These are phyloP conservation scores for Garrulus glandarius DNA, from an alignment of 2,797 vertebrate genomes.

Conservation along the genomic window DNA sequence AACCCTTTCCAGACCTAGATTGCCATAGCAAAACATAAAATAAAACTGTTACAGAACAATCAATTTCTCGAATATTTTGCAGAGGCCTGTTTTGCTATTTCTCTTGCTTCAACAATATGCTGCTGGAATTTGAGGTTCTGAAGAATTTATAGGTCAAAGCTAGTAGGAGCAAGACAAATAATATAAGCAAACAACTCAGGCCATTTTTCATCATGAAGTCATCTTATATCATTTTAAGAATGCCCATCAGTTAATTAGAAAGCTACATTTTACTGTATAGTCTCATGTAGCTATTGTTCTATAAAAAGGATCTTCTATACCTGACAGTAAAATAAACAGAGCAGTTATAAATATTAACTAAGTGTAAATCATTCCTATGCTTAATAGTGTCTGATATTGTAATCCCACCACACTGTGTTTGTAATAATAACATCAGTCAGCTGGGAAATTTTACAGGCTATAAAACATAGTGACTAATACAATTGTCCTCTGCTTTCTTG, in stretches of 20 bases:
- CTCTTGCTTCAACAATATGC: neutral
- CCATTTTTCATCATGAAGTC: neutral
- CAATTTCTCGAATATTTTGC: neutral
- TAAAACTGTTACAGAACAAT: neutral
- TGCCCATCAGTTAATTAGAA: neutral
- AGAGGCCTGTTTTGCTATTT: neutral
- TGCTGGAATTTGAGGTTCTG: neutral
- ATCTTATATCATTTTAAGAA: neutral
- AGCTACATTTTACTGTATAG: neutral
- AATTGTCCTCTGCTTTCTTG: neutral
- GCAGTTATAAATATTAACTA: neutral
- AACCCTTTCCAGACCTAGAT: neutral
- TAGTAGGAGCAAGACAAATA: neutral
- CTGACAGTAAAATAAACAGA: neutral
- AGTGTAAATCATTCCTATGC: neutral
- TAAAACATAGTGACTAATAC: neutral
- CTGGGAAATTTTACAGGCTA: neutral
- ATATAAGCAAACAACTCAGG: neutral
- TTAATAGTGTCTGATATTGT: neutral
- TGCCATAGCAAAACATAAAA: neutral
- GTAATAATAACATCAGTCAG: neutral
- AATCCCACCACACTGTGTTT: neutral
- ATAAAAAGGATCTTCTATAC: neutral
- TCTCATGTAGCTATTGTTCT: neutral
- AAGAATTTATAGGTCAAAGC: neutral